Evolutionary conservation across 2,888 invertebrate genomes (phyloP).

Genomic region (Drosophila neonasuta): DNA sequence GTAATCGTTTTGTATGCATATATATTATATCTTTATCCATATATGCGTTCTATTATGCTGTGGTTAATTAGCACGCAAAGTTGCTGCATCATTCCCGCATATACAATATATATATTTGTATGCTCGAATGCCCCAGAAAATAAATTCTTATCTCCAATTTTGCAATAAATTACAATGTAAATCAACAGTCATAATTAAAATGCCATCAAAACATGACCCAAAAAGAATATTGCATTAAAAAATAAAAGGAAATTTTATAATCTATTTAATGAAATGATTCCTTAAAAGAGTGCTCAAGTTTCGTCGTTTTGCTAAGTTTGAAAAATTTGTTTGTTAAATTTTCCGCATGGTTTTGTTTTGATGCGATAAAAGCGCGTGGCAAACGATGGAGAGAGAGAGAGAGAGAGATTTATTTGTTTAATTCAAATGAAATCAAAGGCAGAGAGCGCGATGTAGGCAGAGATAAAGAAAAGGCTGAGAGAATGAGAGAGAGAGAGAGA

Average conservation of each 20-base stretch:
- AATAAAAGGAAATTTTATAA: background rate
- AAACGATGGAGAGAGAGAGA: background rate
- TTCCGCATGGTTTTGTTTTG: constrained; percentile 21
- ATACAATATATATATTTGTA: background rate
- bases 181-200: background rate
- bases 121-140: background rate
- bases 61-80: constrained; percentile 1
- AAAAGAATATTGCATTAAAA: background rate
- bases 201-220: background rate
- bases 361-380: constrained; percentile 8
- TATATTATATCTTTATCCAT: constrained; percentile 1
- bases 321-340: constrained; percentile 12
- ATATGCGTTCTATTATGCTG: background rate
- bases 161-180: background rate
- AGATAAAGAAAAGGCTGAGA: background rate
- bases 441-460: background rate
- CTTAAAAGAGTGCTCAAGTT: constrained; percentile 12
- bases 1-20: background rate
- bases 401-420: constrained; percentile 14
- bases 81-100: background rate
- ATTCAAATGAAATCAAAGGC: constrained; percentile 3
- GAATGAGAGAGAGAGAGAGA: background rate
- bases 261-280: too few relatives aligned
- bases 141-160: constrained; percentile 1
- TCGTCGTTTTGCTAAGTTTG: constrained; percentile 1